These are phyloP conservation scores for Molanna angustata DNA, from an alignment of 2,888 invertebrate genomes.

Conservation along the genomic window DNA sequence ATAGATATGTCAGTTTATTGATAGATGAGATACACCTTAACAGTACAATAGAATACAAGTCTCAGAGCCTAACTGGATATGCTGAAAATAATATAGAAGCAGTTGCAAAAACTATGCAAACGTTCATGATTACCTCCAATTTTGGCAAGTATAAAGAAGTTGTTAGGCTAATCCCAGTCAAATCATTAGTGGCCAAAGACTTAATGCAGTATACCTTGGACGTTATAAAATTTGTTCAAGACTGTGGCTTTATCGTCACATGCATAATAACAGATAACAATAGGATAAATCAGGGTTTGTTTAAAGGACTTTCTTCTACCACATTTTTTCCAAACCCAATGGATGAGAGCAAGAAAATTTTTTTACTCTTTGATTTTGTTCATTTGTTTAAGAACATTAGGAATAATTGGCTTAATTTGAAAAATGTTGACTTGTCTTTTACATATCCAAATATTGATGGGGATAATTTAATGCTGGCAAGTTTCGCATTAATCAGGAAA, in stretches of 20 bases:
- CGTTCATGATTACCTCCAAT: slow-evolving; percentile 1
- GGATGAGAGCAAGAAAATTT: not conserved
- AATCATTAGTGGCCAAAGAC: not conserved
- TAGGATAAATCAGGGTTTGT: not conserved
- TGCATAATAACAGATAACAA: not conserved
- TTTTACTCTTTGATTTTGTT: too few relatives aligned
- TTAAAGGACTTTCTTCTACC: not conserved
- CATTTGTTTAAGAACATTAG: slow-evolving; percentile 5
- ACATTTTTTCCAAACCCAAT: not conserved
- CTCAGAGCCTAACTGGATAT: not conserved
- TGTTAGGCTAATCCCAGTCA: not conserved
- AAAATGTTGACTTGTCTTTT: too few relatives aligned
- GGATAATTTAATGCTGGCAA: not conserved
- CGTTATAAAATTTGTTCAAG: not conserved
- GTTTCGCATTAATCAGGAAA: not conserved
- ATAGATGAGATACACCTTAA: slow-evolving; percentile 1
- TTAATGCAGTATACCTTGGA: not conserved
- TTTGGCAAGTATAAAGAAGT: not conserved
- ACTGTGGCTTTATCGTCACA: not conserved
- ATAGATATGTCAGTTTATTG: not conserved
- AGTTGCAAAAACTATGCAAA: not conserved
- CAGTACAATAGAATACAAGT: not conserved
- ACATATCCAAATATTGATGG: not conserved
- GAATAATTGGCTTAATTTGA: slow-evolving; percentile 9
- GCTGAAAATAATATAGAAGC: not conserved